A percentile compares a stretch with the other conserved stretches of the same genome.
These are phyloP conservation scores for Caenorhabditis tropicalis DNA, from an alignment of 1,140 invertebrate genomes.

Conservation along the genomic window DNA sequence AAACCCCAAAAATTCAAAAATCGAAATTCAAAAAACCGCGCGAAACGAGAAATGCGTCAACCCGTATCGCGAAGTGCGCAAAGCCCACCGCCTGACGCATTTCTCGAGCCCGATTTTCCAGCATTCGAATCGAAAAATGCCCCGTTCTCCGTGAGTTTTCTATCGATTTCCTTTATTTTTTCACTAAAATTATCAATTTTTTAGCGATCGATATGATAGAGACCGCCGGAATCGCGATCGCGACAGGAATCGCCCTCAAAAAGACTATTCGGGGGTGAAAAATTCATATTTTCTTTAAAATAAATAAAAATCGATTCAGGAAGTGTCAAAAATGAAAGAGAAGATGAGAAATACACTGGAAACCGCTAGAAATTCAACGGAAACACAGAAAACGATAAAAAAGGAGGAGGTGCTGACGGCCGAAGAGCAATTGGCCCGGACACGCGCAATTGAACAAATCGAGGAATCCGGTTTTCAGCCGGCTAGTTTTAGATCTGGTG, in stretches of 20 bases:
- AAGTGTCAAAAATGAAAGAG: slow-evolving; percentile 14
- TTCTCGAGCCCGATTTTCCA: no score
- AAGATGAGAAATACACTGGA: not conserved
- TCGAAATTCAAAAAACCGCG: no score
- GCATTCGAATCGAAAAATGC: no score
- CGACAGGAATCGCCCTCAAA: not conserved
- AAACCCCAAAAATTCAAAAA: no score
- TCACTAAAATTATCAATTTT: not conserved
- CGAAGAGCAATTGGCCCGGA: not conserved
- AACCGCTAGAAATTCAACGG: not conserved
- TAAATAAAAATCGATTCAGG: not conserved
- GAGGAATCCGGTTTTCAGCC: slow-evolving; percentile 15
- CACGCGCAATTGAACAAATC: not conserved
- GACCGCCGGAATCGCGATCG: slow-evolving; percentile 7
- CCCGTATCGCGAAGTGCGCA: no score
- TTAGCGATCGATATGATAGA: slow-evolving; percentile 1
- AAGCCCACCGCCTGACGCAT: no score
- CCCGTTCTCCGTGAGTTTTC: slow-evolving; percentile 22
- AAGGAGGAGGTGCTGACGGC: not conserved
- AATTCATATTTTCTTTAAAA: not conserved
- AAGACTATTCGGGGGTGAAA: slow-evolving; percentile 12
- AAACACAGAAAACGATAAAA: not conserved
- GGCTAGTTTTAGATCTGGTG: not conserved
- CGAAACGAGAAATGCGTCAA: no score
- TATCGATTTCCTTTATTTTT: not conserved